A percentile compares a stretch with the other conserved stretches of the same genome.
phyloP scores from a whole-genome alignment of 2,888 invertebrate species.

The Cheilosia pagana region DNA sequence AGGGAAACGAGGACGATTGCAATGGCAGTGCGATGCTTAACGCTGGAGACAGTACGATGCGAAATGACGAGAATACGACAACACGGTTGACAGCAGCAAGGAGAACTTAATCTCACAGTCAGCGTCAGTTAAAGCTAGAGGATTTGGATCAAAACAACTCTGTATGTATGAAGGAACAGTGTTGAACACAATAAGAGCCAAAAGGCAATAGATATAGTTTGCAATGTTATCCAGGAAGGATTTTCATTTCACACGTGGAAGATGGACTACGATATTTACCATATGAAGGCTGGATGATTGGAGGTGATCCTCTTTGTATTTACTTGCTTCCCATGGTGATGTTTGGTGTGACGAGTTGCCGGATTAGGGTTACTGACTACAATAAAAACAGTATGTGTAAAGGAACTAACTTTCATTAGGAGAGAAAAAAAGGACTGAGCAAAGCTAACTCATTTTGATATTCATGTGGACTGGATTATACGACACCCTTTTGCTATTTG shows the following conservation, averaged over 20 bases:
- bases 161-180: neutral
- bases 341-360: neutral
- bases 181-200: no score
- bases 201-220: constrained; percentile 15
- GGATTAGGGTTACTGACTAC: constrained; percentile 25
- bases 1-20: constrained; percentile 36
- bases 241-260: constrained; percentile 49
- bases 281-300: constrained; percentile 37
- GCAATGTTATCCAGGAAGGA: constrained; percentile 20
- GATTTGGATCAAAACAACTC: constrained; percentile 49
- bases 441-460: no score
- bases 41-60: constrained; percentile 26
- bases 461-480: no score
- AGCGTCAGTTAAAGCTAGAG: constrained; percentile 53
- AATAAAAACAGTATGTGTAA: constrained; percentile 43
- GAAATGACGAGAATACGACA: constrained; percentile 35
- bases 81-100: constrained; percentile 29
- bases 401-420: constrained; percentile 22
- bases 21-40: constrained; percentile 39
- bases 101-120: constrained; percentile 67
- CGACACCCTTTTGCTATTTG: no score
- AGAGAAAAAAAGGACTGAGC: neutral
- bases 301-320: constrained; percentile 16
- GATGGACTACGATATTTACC: constrained; percentile 15
- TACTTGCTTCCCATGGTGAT: neutral